Evolutionary conservation across 2,113 vertebrate genomes (phyloP), one percentile per base, ranked within the genome.

Genomic region (Crotophaga sulcirostris): DNA sequence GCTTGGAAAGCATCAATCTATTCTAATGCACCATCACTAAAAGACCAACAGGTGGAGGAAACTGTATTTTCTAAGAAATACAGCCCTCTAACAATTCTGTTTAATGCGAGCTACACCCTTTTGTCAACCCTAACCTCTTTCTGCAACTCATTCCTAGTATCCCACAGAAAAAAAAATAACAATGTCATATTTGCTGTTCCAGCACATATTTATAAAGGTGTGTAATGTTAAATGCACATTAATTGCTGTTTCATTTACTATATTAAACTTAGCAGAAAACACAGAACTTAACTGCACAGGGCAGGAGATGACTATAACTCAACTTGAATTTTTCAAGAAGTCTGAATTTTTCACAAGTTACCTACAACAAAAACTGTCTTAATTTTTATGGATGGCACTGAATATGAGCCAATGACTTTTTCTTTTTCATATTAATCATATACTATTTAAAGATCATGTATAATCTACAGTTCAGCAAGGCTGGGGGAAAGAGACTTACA

Each of bases 401-500:
- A 45, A 56, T 24, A 12, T 13, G 59, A 83, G 62, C 8, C 78
- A 77, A 68, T 63, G 25, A 20, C 24, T 77, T 84, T 49, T 49
- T 62, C 16, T 56, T 84, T 84, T 89, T 45, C 13, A 7, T 91
- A 64, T 51, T 47, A 70, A 81, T 59, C 83, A 42, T 17, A 45
- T 2, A 83, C 60, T 20, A 26, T 77, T 87, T 97, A 63, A 83
- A 88, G 38, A 84, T 49, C 64, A 77, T 5, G 4, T 31, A n/a
- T 17, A 44, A 70, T 45, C 67, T 47, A 81, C 31, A 33, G 34
- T 84, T 86, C 76, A 86, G 44, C 59, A 93, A 92, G 36, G 51
- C 64, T 89, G 33, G 70, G 34, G 36, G 58, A 87, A 94, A 92
- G n/a, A 80, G 87, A 93, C 79, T 93, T 73, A 66, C 10, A 82